These are phyloP conservation scores for Camelus bactrianus DNA, from an alignment of 2,113 vertebrate genomes.

Conservation along the genomic window DNA sequence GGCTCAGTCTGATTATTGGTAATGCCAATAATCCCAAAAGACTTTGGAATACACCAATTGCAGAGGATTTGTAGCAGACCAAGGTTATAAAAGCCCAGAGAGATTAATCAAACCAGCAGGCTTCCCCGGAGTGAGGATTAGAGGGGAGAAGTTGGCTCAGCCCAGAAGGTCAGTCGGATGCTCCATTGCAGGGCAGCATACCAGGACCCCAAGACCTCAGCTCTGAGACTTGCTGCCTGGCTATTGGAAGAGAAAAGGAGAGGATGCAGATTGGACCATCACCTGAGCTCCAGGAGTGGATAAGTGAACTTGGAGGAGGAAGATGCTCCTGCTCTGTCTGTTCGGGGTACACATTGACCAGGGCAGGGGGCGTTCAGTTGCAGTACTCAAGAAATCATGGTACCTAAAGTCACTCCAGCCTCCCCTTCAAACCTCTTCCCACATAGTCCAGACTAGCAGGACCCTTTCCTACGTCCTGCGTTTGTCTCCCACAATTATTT, in stretches of 20 bases:
- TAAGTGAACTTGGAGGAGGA: background rate
- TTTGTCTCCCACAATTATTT: background rate
- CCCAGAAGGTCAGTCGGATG: background rate
- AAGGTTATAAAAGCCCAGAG: background rate
- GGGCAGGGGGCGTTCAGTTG: background rate
- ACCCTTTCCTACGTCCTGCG: fast-evolving
- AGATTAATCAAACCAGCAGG: background rate
- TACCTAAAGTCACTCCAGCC: background rate
- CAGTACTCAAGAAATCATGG: background rate
- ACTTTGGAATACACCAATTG: background rate
- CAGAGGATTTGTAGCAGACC: background rate
- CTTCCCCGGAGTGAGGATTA: background rate
- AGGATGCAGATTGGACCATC: fast-evolving
- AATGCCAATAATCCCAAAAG: background rate
- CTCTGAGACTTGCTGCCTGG: background rate
- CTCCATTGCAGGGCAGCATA: background rate
- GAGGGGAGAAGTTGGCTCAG: background rate
- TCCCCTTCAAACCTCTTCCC: background rate
- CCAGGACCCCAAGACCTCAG: background rate
- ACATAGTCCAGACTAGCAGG: too few species aligned
- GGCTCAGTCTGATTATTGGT: too few species aligned
- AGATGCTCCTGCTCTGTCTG: background rate
- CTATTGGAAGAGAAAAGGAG: background rate
- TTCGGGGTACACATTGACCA: background rate
- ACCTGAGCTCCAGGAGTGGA: background rate